Conservation (phyloP, 2,113 vertebrate species). For the Phodopus roborovskii region DNA sequence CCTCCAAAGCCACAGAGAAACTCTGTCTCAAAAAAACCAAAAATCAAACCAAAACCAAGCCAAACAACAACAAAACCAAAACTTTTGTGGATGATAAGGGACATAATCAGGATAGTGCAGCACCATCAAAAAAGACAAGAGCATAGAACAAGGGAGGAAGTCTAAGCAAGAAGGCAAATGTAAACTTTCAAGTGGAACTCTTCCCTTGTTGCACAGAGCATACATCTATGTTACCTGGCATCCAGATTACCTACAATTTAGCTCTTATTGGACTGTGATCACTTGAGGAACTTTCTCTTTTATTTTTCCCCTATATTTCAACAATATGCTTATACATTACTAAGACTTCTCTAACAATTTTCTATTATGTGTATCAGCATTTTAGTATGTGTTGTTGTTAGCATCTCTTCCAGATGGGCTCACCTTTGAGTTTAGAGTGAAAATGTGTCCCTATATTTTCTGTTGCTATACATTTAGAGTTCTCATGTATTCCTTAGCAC, state of each 20-base stretch:
- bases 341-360: background rate
- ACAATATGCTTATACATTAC: background rate
- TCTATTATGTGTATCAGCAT: background rate
- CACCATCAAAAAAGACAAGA: background rate
- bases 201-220: background rate
- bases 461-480: background rate
- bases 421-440: slow-evolving; percentile 26
- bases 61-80: background rate
- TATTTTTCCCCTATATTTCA: background rate
- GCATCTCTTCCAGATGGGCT: background rate
- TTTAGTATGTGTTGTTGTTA: background rate
- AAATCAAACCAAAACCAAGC: no score
- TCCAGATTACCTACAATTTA: background rate
- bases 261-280: background rate
- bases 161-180: background rate
- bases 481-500: background rate
- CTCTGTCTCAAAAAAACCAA: no score
- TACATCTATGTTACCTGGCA: background rate
- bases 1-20: no score
- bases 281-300: background rate
- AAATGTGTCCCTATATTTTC: slow-evolving; percentile 2
- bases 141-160: background rate
- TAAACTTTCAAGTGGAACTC: background rate
- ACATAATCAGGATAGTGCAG: background rate
- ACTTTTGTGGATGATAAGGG: background rate